Evolutionary conservation across 1,140 invertebrate species (phyloP).

Genomic region (Akabosia matsudoensis): DNA sequence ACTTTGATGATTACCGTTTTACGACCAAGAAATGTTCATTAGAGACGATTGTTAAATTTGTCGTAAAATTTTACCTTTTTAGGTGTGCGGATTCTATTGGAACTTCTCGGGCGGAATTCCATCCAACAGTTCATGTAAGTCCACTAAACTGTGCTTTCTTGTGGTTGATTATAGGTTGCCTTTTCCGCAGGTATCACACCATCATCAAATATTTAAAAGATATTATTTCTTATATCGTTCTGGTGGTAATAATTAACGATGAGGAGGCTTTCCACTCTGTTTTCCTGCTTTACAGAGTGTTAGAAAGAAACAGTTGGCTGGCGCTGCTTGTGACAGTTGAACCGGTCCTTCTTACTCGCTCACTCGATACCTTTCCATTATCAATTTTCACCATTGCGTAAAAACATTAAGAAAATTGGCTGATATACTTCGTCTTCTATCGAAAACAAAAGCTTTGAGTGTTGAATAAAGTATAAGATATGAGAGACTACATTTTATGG

Average conservation of each 20-base stretch:
- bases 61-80: too few species aligned
- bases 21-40: too few species aligned
- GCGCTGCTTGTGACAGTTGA: conserved; percentile 15
- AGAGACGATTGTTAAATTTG: too few species aligned
- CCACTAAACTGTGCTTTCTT: too few species aligned
- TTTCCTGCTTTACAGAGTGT: not conserved
- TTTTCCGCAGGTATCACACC: not conserved
- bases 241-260: conserved; percentile 9
- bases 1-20: too few species aligned
- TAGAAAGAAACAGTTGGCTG: conserved; percentile 1
- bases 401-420: not conserved
- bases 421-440: not conserved
- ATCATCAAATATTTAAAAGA: conserved; percentile 16
- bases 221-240: not conserved
- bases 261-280: not conserved
- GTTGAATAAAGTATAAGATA: not conserved
- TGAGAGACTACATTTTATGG: not conserved
- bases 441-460: not conserved
- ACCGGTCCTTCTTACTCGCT: not conserved
- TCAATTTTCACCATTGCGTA: not conserved
- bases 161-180: too few species aligned
- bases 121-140: too few species aligned
- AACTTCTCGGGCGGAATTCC: too few species aligned
- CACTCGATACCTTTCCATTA: not conserved
- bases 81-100: too few species aligned